Percentiles rank a stretch among this genome's conserved stretches.
These are phyloP conservation scores for Gavia stellata DNA, from an alignment of 2,113 vertebrate species.

Conservation along the genomic window DNA sequence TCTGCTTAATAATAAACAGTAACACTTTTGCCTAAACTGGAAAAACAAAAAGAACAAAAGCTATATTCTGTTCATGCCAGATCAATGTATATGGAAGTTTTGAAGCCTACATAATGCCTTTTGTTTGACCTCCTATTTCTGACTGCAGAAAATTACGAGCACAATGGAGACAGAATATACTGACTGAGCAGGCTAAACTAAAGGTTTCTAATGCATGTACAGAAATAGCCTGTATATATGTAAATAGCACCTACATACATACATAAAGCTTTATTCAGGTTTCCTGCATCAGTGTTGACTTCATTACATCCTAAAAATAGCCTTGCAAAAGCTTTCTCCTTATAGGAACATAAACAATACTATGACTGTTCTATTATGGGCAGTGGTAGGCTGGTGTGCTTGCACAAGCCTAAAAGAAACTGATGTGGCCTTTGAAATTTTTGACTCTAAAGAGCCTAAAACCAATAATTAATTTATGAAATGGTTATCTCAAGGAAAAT, in stretches of 20 bases:
- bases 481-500: background rate
- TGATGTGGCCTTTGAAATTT: background rate
- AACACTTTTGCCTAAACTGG: background rate
- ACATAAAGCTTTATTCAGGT: background rate
- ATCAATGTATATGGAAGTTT: background rate
- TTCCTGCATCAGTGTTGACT: background rate
- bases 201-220: background rate
- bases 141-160: background rate
- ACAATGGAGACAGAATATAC: background rate
- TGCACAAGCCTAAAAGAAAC: background rate
- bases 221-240: background rate
- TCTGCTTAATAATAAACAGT: background rate
- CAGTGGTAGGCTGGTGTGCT: background rate
- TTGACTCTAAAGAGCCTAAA: background rate
- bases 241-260: background rate
- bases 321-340: background rate
- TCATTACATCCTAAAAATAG: constrained; percentile 22
- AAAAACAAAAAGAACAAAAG: background rate
- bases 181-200: background rate
- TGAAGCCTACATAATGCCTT: background rate
- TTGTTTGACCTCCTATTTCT: background rate
- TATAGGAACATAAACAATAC: background rate
- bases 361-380: background rate
- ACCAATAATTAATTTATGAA: background rate
- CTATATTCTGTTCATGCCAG: background rate